A percentile compares a stretch with the other conserved stretches of the same genome.
Evolutionary conservation across 2,888 invertebrate species (phyloP).

Genomic region (Margaritifera margaritifera): DNA sequence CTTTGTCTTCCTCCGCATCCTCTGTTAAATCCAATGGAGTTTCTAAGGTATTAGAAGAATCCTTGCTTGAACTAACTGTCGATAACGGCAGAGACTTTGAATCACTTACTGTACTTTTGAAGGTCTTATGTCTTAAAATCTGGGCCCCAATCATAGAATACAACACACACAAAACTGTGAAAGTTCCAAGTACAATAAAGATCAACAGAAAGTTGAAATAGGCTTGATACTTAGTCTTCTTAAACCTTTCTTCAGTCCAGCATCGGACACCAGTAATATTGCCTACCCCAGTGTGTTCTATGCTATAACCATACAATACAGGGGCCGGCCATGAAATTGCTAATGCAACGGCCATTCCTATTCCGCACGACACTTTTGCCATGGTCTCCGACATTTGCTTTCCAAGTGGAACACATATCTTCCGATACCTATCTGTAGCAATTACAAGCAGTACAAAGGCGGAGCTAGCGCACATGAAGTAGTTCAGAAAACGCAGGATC

Average conservation of each 20-base stretch:
- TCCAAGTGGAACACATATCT: conserved; percentile 51
- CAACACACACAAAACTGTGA: conserved; percentile 33
- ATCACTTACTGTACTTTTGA: not conserved
- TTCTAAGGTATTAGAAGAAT: no score
- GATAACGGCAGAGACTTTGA: not conserved
- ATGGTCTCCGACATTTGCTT: conserved; percentile 37
- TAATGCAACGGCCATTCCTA: conserved; percentile 23
- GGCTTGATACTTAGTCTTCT: conserved; percentile 37
- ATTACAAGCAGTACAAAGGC: conserved; percentile 27
- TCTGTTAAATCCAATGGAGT: not conserved
- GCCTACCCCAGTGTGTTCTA: conserved; percentile 29
- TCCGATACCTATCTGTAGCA: conserved; percentile 45
- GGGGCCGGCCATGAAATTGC: conserved; percentile 46
- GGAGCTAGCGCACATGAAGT: conserved; percentile 28
- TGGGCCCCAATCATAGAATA: conserved; percentile 37
- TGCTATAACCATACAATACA: conserved; percentile 47
- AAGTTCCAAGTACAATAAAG: conserved; percentile 33
- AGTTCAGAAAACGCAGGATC: conserved; percentile 34
- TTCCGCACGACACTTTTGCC: conserved; percentile 26
- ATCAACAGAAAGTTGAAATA: conserved; percentile 45
- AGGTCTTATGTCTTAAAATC: conserved; percentile 15
- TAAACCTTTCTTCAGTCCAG: conserved; percentile 38
- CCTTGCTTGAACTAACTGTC: no score
- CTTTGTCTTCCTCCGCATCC: not conserved
- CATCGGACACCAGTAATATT: conserved; percentile 47